Base-by-base conservation (phyloP, 1,140 invertebrate genomes). In the Panonychus citri region DNA sequence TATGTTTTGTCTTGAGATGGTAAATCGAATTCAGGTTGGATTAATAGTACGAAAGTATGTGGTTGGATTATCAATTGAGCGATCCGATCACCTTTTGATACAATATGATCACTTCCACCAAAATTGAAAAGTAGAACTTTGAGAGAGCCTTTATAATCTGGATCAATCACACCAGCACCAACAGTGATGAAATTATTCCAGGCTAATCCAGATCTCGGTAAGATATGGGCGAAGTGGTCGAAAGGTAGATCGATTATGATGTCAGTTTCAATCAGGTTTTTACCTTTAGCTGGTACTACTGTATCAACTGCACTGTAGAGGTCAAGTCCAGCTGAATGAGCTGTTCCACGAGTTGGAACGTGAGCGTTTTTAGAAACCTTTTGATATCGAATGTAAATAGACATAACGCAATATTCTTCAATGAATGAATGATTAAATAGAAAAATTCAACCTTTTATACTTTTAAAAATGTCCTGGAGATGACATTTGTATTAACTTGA, bases 41-140 rank as follows among this genome's bases (percentile, higher is more conserved):
- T n/a, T n/a, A n/a, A n/a, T n/a, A n/a, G n/a, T n/a, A n/a, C n/a
- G n/a, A n/a, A n/a, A n/a, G n/a, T n/a, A n/a, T n/a, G n/a, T n/a
- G n/a, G n/a, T n/a, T n/a, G n/a, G n/a, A n/a, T n/a, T n/a, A 99
- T 93, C 1, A 98, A 74, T 66, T 99, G 94, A 46, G 94, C 94
- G 64, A 99, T 81, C 46, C 91, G 75, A 67, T 98, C 93, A 12
- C 94, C 94, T 65, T 77, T 78, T 12, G 69, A 69, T 0, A 77
- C 70, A 64, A 75, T 67, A 68, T 94, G 96, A 21, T 84, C 78
- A 49, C 71, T 67, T 52, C 86, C 78, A 2, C 80, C 78, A 66
- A 91, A 86, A 68, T 98, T 97, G 68, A 95, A 97, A 3, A 98
- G 66, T 15, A 97, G 78, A 1, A 98, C 85, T 39, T 87, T 86